These are phyloP conservation scores for Geothlypis trichas DNA, from an alignment of 2,113 vertebrate species.

Conservation along the genomic window DNA sequence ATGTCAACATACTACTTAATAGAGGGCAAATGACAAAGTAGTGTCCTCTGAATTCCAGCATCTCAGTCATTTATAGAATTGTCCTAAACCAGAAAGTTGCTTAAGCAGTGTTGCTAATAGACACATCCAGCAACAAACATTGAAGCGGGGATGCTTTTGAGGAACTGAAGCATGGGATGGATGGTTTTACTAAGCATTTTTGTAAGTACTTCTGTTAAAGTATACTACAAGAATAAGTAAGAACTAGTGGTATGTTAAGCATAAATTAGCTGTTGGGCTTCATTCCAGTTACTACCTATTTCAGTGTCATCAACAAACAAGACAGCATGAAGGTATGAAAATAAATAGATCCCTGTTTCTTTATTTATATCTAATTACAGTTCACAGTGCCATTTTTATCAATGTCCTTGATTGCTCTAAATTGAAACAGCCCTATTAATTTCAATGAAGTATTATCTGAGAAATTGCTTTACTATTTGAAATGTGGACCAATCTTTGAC, in stretches of 20 bases:
- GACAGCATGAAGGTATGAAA: background rate
- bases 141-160: background rate
- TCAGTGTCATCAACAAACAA: background rate
- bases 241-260: background rate
- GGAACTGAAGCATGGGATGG: background rate
- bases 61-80: background rate
- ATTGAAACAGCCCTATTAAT: background rate
- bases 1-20: background rate
- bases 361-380: background rate
- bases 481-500: background rate
- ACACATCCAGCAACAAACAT: background rate
- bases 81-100: background rate
- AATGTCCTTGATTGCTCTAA: background rate
- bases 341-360: background rate
- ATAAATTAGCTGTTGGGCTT: background rate
- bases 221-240: background rate
- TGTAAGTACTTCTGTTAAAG: background rate
- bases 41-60: background rate
- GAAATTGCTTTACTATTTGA: background rate
- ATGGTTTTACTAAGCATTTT: background rate
- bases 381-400: background rate
- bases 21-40: background rate
- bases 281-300: conserved; percentile 11
- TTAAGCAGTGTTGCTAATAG: background rate
- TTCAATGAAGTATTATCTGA: background rate